These are phyloP conservation scores for Orbicella faveolata DNA, from an alignment of 64 coral and sea anemone genomes.

Conservation along the genomic window DNA sequence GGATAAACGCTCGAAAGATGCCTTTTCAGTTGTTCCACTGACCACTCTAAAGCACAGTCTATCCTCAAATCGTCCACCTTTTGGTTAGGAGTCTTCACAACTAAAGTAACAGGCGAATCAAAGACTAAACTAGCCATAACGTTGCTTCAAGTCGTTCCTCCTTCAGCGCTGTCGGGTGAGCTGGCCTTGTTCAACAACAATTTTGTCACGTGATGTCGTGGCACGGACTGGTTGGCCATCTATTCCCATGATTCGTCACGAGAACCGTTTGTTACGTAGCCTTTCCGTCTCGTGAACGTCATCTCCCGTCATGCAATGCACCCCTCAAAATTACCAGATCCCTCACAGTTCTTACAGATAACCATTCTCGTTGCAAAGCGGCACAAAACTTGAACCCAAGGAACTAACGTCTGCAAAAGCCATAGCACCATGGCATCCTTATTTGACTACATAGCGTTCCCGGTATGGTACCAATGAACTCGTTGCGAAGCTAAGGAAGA, in stretches of 20 bases:
- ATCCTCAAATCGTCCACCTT: constrained; percentile 92
- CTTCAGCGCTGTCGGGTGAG: not conserved
- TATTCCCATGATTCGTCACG: constrained; percentile 29
- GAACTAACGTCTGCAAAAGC: no score
- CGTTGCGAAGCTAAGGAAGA: no score
- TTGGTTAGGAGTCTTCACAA: constrained; percentile 98
- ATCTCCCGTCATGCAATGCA: not conserved
- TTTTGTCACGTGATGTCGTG: constrained; percentile 50
- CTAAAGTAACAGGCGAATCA: constrained; percentile 79
- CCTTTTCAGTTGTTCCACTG: constrained; percentile 85
- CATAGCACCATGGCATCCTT: no score
- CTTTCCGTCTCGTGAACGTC: not conserved
- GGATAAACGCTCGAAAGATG: constrained; percentile 97
- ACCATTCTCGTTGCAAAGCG: no score
- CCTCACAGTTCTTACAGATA: no score
- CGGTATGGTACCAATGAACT: no score
- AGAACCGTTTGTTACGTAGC: constrained; percentile 12
- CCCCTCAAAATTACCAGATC: no score
- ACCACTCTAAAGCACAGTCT: constrained; percentile 91
- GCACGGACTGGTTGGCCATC: constrained; percentile 32
- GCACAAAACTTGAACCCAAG: no score
- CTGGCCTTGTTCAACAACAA: not conserved
- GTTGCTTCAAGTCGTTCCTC: no score
- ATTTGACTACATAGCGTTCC: no score
- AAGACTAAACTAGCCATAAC: constrained; percentile 56